These are phyloP conservation scores for Bruchidius siliquastri DNA, from an alignment of 2,888 invertebrate species.

Conservation along the genomic window DNA sequence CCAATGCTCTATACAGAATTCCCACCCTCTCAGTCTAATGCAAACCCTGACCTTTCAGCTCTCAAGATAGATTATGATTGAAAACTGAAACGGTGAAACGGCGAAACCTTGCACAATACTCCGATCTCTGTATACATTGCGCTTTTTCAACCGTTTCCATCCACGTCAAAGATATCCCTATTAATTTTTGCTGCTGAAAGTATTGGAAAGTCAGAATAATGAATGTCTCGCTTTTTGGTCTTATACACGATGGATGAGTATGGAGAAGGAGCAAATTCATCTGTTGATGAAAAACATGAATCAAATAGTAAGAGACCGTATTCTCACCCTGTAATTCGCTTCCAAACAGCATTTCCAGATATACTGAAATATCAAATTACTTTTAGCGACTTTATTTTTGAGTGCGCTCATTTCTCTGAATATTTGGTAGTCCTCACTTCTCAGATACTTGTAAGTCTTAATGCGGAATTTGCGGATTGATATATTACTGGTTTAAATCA, in stretches of 20 bases:
- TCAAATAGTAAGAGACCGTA: too few species aligned
- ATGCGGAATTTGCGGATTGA: too few species aligned
- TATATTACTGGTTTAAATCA: too few species aligned
- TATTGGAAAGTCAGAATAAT: not conserved
- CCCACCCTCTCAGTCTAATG: not conserved
- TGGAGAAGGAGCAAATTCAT: not conserved
- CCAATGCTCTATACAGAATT: not conserved
- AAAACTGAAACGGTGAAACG: not conserved
- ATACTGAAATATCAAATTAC: too few species aligned
- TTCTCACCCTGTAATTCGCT: too few species aligned
- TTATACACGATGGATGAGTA: not conserved
- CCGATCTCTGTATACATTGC: not conserved
- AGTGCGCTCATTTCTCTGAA: too few species aligned
- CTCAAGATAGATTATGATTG: not conserved
- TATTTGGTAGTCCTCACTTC: too few species aligned
- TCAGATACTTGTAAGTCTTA: too few species aligned
- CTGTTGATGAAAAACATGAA: too few species aligned
- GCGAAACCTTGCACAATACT: not conserved
- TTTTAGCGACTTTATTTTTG: too few species aligned
- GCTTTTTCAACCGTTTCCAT: not conserved
- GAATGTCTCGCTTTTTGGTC: not conserved
- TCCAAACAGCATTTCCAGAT: too few species aligned
- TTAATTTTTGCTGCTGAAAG: not conserved
- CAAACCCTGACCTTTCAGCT: not conserved
- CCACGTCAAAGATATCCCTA: not conserved